Evolutionary conservation across 2,888 invertebrate species (phyloP), one percentile per base, ranked within the genome.

Genomic region (Tanytarsus gracilentus): DNA sequence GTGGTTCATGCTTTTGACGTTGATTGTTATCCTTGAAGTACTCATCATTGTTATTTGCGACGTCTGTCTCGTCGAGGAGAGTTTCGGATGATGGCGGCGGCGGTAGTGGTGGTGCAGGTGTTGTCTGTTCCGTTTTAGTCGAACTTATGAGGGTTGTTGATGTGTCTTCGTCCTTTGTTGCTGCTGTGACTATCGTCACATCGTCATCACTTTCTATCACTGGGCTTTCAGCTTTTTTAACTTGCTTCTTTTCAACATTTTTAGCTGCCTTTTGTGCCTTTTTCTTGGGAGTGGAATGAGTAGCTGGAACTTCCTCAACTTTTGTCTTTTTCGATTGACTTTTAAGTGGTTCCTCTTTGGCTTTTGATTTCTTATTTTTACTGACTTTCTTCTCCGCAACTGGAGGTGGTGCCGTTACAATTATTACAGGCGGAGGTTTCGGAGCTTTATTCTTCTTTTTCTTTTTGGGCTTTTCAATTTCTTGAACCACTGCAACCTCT

Each of bases 11-110:
- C 23, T 72, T 65, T 76, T 78, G 63, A 75, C 74, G 21, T 74
- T 75, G 61, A 71, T 75, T 65, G 74, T 75, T 14, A 69, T 71
- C 63, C 76, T 77, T 50, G 70, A 64, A 63, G 75, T 75, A 61
- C 70, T 71, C 40, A 64, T 62, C 27, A 33, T 60, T 60, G n/a
- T 60, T 60, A 36, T 60, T 60, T 6, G 60, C 50, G 9, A 60
- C 60, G 33, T 60, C 60, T 11, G 60, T 50, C 33, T 60, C 60
- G 25, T 60, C 50, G 7, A 50, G 50, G 18, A 33, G 23, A 8
- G 60, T 21, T 25, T 26, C 50, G n/a, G n/a, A n/a, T n/a, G n/a
- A n/a, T n/a, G 7, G 7, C 7, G 9, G 30, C 30, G n/a, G n/a
- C n/a, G n/a, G n/a, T n/a, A n/a, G n/a, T n/a, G n/a, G n/a, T n/a